Conservation (phyloP, 1,140 invertebrate genomes). For the Macrostomum lignano region DNA sequence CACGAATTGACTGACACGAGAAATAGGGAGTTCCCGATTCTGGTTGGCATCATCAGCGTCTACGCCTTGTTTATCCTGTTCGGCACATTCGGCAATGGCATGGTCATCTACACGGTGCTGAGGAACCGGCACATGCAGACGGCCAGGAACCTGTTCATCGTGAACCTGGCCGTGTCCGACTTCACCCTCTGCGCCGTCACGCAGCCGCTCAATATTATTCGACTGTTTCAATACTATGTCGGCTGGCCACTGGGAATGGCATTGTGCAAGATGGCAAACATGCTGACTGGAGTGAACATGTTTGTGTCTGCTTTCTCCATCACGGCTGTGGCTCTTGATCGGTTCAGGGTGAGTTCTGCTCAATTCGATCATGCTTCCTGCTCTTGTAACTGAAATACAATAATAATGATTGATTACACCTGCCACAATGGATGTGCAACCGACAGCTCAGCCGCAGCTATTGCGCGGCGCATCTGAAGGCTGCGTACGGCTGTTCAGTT, state of each 20-base stretch:
- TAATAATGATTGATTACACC: too few species aligned
- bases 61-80: slow-evolving; percentile 39
- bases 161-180: slow-evolving; percentile 59
- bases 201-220: slow-evolving; percentile 52
- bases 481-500: too few species aligned
- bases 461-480: too few species aligned
- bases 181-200: slow-evolving; percentile 50
- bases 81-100: slow-evolving; percentile 45
- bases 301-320: slow-evolving; percentile 27
- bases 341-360: slow-evolving; percentile 17
- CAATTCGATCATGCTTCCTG: too few species aligned
- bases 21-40: too few species aligned
- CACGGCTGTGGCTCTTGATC: slow-evolving; percentile 23
- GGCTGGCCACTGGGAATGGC: slow-evolving; percentile 19
- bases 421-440: too few species aligned
- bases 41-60: slow-evolving; percentile 12
- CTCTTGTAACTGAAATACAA: too few species aligned
- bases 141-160: slow-evolving; percentile 55
- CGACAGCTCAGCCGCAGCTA: too few species aligned
- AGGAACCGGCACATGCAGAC: slow-evolving; percentile 52
- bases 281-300: slow-evolving; percentile 23
- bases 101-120: slow-evolving; percentile 47
- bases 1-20: too few species aligned
- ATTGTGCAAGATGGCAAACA: slow-evolving; percentile 19
- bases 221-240: slow-evolving; percentile 28